Evolutionary conservation across 2,888 invertebrate genomes (phyloP), one percentile per base, ranked within the genome.

Genomic region (Drosophila austrosaltans): DNA sequence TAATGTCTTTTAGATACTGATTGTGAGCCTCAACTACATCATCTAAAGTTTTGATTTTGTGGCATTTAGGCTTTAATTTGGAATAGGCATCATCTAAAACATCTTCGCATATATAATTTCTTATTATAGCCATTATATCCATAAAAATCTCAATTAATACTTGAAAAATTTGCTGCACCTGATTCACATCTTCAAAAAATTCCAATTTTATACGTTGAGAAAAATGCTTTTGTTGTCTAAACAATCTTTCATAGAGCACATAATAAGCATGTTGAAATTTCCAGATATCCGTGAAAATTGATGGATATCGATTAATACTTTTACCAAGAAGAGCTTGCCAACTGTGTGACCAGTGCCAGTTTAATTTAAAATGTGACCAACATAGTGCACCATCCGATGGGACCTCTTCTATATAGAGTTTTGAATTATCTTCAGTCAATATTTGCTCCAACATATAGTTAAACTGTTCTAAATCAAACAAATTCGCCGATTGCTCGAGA

Each of bases 211-310:
- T 36, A 12, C 58, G 71, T 0, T 66, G 53, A 5, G 53, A 16
- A 3, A 72, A 66, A n/a, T 75, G 58, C 7, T 4, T 28, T 1
- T 72, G 68, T 4, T 73, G 66, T 0, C 63, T 69, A 1, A 28
- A 2, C 4, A 83, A 44, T 4, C 78, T 70, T 28, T 81, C 72
- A 3, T 42, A 39, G 12, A 86, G 69, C 25, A 81, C 71, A 40
- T 81, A 86, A 44, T 78, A 22, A 0, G 70, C 67, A 3, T 68
- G 70, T 44, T 83, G 81, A 4, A 87, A 48, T 10, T 63, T 68
- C 84, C 84, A 87, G 6, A 87, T 39, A 3, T 22, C 42, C 0
- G 5, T n/a, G 2, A 69, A 82, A 10, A 72, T 64, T 0, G 3
- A 5, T 1, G 66, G 76, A 16, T 87, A 87, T 2, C 44, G 54